Evolutionary conservation across 2,888 invertebrate species (phyloP), one percentile per base, ranked within the genome.

Genomic region (Amorpha juglandis): DNA sequence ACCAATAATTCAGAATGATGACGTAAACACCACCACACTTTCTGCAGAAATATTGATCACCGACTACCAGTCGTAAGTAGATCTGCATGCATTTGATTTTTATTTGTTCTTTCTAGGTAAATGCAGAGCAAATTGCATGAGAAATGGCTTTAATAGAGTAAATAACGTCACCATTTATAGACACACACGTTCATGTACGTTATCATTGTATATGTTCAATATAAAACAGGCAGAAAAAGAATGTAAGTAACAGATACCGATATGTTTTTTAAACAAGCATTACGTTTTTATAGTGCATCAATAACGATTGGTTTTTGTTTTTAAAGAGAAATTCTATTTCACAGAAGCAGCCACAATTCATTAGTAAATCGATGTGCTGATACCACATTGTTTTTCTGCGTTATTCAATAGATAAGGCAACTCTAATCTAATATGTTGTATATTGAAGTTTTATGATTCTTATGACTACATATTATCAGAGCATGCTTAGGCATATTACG

Each of bases 181-280:
- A 78, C 83, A 83, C 79, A 87, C 88, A 71, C 85, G 82, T 77
- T 92, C 92, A 90, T 91, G 92, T 92, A 92, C 79, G 92, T 92
- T 82, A 70, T 69, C 63, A 68, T 71, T 69, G 67, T 70, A 47
- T 38, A 47, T 38, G 55, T n/a, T 21, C 16, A 55, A 58, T 42
- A 11, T 12, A n/a, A 64, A 50, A 38, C 3, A 42, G 62, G 6
- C 50, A 67, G 64, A 70, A 68, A 50, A 69, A 73, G 72, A 72
- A 71, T 71, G 53, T 63, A 68, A 63, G 69, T 48, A 58, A 21
- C 35, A 35, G 33, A 55, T n/a, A 12, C 19, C 8, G 16, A 38
- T 58, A 12, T 58, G 11, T 1, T 19, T 58, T 58, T 52, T 58
- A 3, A 21, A 58, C 12, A 42, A 12, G 42, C 11, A 6, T 35